phyloP scores from a whole-genome alignment of 2,888 invertebrate genomes.

The Xestia xanthographa region DNA sequence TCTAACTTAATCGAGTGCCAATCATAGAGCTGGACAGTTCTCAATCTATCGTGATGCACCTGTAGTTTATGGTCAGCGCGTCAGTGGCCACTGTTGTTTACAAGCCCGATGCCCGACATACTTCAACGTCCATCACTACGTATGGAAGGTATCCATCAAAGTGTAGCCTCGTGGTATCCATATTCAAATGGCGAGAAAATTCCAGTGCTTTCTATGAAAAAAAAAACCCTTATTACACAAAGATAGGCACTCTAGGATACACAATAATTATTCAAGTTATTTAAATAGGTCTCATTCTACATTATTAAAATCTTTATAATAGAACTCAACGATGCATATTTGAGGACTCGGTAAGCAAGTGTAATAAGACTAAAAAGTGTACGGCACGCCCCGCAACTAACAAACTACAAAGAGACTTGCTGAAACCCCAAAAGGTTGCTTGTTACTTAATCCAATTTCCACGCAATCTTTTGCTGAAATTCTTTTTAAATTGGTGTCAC shows the following conservation, averaged over 20 bases:
- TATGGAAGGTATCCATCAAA: constrained; percentile 18
- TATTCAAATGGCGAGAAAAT: not conserved
- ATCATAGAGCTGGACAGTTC: constrained; percentile 13
- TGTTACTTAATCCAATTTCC: constrained; percentile 80
- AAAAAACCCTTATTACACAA: not conserved
- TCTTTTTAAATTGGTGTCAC: constrained; percentile 70
- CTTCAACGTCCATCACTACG: constrained; percentile 8
- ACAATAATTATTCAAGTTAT: not conserved
- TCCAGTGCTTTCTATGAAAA: not conserved
- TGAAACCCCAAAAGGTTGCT: constrained; percentile 80
- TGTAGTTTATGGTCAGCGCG: constrained; percentile 24
- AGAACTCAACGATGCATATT: constrained; percentile 25
- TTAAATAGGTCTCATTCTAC: not conserved
- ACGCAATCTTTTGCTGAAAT: constrained; percentile 67
- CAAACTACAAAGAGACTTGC: constrained; percentile 74
- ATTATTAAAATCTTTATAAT: constrained; percentile 20
- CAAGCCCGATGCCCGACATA: constrained; percentile 19
- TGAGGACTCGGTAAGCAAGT: constrained; percentile 39
- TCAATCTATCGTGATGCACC: constrained; percentile 3
- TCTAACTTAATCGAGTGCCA: constrained; percentile 13
- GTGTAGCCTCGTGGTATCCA: not conserved
- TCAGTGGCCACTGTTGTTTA: constrained; percentile 20
- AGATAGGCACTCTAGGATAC: not conserved
- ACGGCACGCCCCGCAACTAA: constrained; percentile 57
- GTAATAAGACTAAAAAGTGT: constrained; percentile 54